Conservation (phyloP, 2,888 invertebrate genomes). For the Acrobasis suavella region DNA sequence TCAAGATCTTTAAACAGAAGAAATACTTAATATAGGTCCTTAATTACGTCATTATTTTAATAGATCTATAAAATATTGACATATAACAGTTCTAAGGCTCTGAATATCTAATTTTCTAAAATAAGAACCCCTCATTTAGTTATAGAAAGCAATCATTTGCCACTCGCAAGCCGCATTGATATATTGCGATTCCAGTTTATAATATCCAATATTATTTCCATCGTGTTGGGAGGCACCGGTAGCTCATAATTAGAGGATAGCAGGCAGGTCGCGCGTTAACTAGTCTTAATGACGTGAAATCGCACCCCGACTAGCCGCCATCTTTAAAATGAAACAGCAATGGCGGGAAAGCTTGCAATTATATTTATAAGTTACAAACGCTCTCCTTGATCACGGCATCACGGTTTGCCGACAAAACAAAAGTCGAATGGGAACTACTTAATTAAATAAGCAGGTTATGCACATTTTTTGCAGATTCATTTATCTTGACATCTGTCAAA, state of each 20-base stretch:
- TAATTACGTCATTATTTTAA: too few relatives aligned
- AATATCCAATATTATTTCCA: slow-evolving; percentile 67
- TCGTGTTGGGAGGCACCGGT: slow-evolving; percentile 60
- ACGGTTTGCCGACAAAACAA: slow-evolving; percentile 13
- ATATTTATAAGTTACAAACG: slow-evolving; percentile 32
- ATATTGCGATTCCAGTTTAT: slow-evolving; percentile 59
- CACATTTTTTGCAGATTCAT: background rate
- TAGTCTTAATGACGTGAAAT: slow-evolving; percentile 76
- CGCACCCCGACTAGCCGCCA: slow-evolving; percentile 56
- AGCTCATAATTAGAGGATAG: slow-evolving; percentile 72
- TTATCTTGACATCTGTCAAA: too few relatives aligned
- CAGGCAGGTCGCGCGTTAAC: slow-evolving; percentile 70
- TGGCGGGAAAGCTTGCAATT: slow-evolving; percentile 70
- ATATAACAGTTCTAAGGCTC: too few relatives aligned
- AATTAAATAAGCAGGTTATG: background rate
- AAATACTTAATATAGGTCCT: too few relatives aligned
- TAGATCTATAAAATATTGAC: too few relatives aligned
- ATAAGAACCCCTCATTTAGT: slow-evolving; percentile 12
- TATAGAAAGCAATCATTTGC: slow-evolving; percentile 22
- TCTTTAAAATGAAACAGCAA: slow-evolving; percentile 57
- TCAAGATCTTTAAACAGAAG: too few relatives aligned
- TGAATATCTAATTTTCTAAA: background rate
- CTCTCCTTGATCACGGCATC: slow-evolving; percentile 30
- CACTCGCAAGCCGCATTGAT: slow-evolving; percentile 25
- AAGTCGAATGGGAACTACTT: background rate